These are phyloP conservation scores for Solea senegalensis DNA, from an alignment of 2,113 vertebrate genomes.

Conservation along the genomic window DNA sequence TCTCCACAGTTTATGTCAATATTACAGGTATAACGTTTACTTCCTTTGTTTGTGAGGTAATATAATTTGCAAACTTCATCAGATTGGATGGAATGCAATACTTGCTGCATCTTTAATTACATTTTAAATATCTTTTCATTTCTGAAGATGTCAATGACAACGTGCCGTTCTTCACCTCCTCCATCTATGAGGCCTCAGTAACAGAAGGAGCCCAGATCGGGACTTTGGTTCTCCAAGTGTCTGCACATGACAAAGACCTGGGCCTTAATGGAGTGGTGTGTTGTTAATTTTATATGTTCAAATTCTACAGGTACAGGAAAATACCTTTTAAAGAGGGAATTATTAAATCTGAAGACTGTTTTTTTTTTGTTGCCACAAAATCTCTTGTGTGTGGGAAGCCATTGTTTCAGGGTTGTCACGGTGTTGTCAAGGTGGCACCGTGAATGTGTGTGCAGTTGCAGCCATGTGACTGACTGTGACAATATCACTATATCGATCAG, in stretches of 20 bases:
- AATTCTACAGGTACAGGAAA: background rate
- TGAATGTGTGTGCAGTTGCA: conserved; percentile 13
- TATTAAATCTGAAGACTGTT: background rate
- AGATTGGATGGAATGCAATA: too few relatives aligned
- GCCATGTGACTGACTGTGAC: conserved; percentile 29
- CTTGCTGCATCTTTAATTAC: background rate
- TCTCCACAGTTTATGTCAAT: conserved; percentile 85
- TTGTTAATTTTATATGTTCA: conserved; percentile 17
- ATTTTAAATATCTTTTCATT: conserved; percentile 14
- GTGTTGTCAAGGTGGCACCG: background rate
- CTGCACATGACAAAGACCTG: conserved; percentile 88
- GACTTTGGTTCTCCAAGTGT: conserved; percentile 86
- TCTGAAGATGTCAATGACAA: conserved; percentile 91
- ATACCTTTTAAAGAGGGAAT: conserved; percentile 9
- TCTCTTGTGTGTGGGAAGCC: conserved; percentile 9
- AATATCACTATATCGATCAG: conserved; percentile 39
- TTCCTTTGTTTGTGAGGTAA: background rate
- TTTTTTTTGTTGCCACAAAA: conserved; percentile 18
- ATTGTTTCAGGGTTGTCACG: conserved; percentile 30
- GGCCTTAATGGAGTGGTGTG: conserved; percentile 88
- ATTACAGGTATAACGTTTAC: conserved; percentile 82
- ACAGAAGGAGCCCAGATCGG: conserved; percentile 86
- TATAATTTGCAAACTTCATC: background rate
- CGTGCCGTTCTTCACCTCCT: conserved; percentile 92
- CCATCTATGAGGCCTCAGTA: conserved; percentile 89